Evolutionary conservation across 2,888 invertebrate species (phyloP).

Genomic region (Lycaena phlaeas): DNA sequence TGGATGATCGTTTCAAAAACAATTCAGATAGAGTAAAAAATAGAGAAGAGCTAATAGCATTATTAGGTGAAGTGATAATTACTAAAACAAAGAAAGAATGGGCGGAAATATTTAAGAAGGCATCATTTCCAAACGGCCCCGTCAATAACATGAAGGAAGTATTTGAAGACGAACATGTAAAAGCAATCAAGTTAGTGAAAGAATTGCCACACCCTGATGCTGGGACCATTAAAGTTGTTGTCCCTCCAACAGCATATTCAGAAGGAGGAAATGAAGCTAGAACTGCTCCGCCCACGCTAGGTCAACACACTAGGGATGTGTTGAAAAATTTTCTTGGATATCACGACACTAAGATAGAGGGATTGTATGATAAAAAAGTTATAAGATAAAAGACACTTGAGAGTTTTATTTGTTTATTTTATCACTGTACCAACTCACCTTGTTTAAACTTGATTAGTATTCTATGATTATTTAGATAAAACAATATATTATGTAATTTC

Average conservation of each 20-base stretch:
- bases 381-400: slow-evolving; percentile 27
- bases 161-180: slow-evolving; percentile 91
- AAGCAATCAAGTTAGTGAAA: slow-evolving; percentile 80
- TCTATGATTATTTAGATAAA: no score
- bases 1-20: slow-evolving; percentile 76
- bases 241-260: slow-evolving; percentile 89
- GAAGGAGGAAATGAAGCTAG: slow-evolving; percentile 79
- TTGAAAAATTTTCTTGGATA: slow-evolving; percentile 79
- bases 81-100: slow-evolving; percentile 82
- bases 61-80: slow-evolving; percentile 72
- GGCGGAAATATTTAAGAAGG: slow-evolving; percentile 79
- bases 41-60: slow-evolving; percentile 76
- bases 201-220: slow-evolving; percentile 79
- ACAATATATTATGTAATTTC: no score
- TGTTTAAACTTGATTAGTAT: no score
- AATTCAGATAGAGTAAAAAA: slow-evolving; percentile 85
- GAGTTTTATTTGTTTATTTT: background rate
- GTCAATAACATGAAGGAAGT: slow-evolving; percentile 90
- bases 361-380: slow-evolving; percentile 57
- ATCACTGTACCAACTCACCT: no score
- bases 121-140: slow-evolving; percentile 90
- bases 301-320: slow-evolving; percentile 89
- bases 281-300: slow-evolving; percentile 86
- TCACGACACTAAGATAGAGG: slow-evolving; percentile 72
- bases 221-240: slow-evolving; percentile 83